These are phyloP conservation scores for Tokudaia tokunoshimensis DNA, from an alignment of 2,797 vertebrate species.

Conservation along the genomic window DNA sequence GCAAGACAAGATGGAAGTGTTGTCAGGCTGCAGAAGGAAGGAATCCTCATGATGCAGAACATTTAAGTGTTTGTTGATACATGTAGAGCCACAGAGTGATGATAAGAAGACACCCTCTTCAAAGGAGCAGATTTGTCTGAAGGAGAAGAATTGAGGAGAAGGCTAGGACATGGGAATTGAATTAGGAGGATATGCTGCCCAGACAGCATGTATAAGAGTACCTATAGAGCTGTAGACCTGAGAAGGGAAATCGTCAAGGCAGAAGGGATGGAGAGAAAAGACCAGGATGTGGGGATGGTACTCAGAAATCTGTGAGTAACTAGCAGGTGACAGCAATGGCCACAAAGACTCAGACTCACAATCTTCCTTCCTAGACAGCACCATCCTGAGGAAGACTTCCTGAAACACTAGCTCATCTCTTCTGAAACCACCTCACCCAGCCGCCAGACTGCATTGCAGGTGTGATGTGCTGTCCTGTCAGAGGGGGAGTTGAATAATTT, in stretches of 20 bases:
- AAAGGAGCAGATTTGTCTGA: background rate
- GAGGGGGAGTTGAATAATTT: conserved; percentile 75
- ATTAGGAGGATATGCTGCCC: rapidly evolving
- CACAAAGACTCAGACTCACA: background rate
- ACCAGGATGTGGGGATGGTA: rapidly evolving
- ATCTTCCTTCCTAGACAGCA: background rate
- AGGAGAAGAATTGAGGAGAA: background rate
- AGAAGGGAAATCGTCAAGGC: background rate
- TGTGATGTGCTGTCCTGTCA: conserved; percentile 65
- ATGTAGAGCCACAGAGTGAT: rapidly evolving
- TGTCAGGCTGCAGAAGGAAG: no score
- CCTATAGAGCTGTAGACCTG: rapidly evolving
- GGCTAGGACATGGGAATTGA: background rate
- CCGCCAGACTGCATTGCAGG: background rate
- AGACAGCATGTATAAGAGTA: background rate
- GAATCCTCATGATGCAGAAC: rapidly evolving
- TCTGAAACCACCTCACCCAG: background rate
- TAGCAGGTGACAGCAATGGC: background rate
- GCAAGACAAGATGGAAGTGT: rapidly evolving
- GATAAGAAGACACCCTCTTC: background rate
- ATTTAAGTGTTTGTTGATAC: rapidly evolving
- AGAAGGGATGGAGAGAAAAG: background rate
- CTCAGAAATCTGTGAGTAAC: rapidly evolving
- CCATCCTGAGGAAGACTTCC: background rate
- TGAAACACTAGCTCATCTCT: rapidly evolving